phyloP scores from a whole-genome alignment of 2,113 vertebrate species.

The Oryzias melastigma region DNA sequence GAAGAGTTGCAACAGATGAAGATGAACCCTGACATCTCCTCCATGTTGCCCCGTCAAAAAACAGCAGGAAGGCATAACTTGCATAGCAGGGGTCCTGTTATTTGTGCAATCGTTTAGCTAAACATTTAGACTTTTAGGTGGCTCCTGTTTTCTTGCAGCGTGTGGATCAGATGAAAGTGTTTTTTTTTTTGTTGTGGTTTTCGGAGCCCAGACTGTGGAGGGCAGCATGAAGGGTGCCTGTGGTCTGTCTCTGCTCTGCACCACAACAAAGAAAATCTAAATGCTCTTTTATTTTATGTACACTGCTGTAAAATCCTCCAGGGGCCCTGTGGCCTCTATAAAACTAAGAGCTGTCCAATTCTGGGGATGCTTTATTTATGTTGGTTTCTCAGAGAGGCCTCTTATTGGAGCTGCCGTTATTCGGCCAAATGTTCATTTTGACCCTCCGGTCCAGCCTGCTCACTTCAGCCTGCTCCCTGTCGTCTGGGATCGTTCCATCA shows the following conservation, averaged over 20 bases:
- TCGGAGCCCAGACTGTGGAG: slow-evolving; percentile 32
- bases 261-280: slow-evolving; percentile 70
- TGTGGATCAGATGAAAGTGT: slow-evolving; percentile 27
- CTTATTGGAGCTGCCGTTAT: slow-evolving; percentile 27
- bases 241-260: slow-evolving; percentile 41
- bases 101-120: not conserved
- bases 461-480: not conserved
- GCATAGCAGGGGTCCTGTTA: too few relatives aligned
- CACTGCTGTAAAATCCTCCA: slow-evolving; percentile 63
- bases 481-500: not conserved
- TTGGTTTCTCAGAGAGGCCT: slow-evolving; percentile 38
- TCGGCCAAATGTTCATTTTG: slow-evolving; percentile 9
- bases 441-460: slow-evolving; percentile 7
- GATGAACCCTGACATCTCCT: slow-evolving; percentile 8
- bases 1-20: not conserved
- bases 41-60: not conserved
- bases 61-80: not conserved
- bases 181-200: slow-evolving; percentile 15
- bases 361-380: slow-evolving; percentile 60
- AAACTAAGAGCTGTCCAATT: slow-evolving; percentile 61
- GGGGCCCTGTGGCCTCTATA: slow-evolving; percentile 61
- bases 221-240: slow-evolving; percentile 49
- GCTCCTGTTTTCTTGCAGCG: slow-evolving; percentile 15
- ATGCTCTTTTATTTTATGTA: slow-evolving; percentile 70
- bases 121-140: not conserved